Evolutionary conservation across 1,140 invertebrate species (phyloP).

Genomic region (Hydropsyche tenuis): DNA sequence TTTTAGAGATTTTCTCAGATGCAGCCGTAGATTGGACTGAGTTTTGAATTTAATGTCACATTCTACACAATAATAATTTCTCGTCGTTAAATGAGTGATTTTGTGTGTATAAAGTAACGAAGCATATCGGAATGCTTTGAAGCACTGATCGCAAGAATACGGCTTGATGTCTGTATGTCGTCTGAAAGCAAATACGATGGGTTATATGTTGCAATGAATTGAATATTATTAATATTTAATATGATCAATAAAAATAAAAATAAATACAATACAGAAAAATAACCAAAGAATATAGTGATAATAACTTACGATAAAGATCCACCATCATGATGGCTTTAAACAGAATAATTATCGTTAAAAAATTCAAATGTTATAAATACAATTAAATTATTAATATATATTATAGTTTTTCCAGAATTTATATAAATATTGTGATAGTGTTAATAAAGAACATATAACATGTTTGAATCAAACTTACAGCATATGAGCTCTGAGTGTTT

Average conservation of each 20-base stretch:
- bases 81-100: conserved; percentile 52
- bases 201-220: too few relatives aligned
- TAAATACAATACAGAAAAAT: too few relatives aligned
- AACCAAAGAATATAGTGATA: too few relatives aligned
- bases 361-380: too few relatives aligned
- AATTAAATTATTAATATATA: too few relatives aligned
- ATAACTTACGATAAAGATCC: conserved; percentile 39
- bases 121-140: conserved; percentile 55
- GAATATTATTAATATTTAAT: too few relatives aligned
- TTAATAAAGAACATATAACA: too few relatives aligned
- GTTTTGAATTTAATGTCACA: conserved; percentile 59
- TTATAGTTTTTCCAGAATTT: too few relatives aligned
- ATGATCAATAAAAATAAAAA: too few relatives aligned
- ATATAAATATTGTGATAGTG: too few relatives aligned
- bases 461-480: conserved; percentile 53
- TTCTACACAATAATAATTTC: conserved; percentile 60
- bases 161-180: conserved; percentile 44
- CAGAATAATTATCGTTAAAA: background rate
- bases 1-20: conserved; percentile 43
- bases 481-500: conserved; percentile 56
- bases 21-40: conserved; percentile 43
- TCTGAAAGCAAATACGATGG: conserved; percentile 38
- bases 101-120: conserved; percentile 55
- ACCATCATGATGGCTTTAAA: conserved; percentile 41
- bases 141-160: conserved; percentile 54